Percentiles rank a stretch among this genome's conserved stretches.
Conservation (phyloP, 92 coral and sea anemone genomes). For the Palythoa caribaeorum region DNA sequence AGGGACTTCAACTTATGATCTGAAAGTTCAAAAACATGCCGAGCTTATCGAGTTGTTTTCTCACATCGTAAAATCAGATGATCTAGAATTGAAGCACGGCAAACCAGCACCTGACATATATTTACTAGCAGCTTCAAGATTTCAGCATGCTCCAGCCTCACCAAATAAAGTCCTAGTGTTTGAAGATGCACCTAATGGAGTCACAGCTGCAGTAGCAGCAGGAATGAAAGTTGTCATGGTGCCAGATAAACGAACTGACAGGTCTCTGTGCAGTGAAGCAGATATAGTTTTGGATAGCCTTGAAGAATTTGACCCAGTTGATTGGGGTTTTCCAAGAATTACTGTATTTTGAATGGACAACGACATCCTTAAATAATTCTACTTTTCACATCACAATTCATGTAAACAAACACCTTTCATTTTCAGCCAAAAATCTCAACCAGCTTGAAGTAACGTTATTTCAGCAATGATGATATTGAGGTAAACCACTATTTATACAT, state of each 20-base stretch:
- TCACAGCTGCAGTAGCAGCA: conserved; percentile 89
- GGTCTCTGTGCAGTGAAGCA: conserved; percentile 75
- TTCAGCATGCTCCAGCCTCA: conserved; percentile 70
- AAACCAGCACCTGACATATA: conserved; percentile 97
- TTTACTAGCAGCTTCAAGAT: conserved; percentile 85
- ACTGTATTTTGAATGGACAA: no score
- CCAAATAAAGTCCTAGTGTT: conserved; percentile 88
- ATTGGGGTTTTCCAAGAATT: conserved; percentile 88
- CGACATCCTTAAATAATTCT: no score
- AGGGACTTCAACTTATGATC: conserved; percentile 61
- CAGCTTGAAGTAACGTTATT: no score
- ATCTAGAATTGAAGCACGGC: conserved; percentile 83
- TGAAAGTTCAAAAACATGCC: conserved; percentile 75
- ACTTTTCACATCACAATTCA: no score
- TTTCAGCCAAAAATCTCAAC: no score
- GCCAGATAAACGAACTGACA: conserved; percentile 79
- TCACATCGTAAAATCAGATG: conserved; percentile 90
- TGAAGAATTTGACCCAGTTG: conserved; percentile 82
- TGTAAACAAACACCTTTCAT: no score
- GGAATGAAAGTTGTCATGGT: conserved; percentile 98
- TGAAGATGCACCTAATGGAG: conserved; percentile 99
- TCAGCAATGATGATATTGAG: no score
- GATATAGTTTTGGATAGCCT: conserved; percentile 72
- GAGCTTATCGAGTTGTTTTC: conserved; percentile 71
- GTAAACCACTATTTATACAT: no score